phyloP scores from a whole-genome alignment of 2,888 invertebrate species.

The Homarus gammarus region DNA sequence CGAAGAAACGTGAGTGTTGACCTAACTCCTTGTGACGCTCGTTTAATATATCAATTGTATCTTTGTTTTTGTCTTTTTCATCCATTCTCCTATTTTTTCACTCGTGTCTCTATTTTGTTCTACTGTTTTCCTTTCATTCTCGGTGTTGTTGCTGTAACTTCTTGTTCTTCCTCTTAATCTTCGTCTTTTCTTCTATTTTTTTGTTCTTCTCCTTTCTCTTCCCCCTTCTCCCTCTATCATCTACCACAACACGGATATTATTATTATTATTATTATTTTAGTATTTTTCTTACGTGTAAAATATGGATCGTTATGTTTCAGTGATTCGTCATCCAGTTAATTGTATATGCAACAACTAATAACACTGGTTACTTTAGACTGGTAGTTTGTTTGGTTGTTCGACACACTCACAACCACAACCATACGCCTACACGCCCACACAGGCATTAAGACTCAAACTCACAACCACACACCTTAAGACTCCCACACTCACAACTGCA shows the following conservation, averaged over 20 bases:
- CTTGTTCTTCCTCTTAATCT: background rate
- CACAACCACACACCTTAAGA: background rate
- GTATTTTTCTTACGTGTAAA: no score
- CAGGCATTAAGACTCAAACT: background rate
- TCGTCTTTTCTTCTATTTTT: background rate
- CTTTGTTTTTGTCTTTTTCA: background rate
- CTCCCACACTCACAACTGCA: no score
- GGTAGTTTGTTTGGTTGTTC: no score
- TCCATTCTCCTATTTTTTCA: background rate
- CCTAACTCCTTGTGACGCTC: background rate
- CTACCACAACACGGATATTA: no score
- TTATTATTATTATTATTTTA: no score
- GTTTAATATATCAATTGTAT: background rate
- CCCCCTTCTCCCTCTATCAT: background rate
- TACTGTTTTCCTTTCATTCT: background rate
- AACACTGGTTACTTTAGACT: no score
- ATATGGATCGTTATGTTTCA: no score
- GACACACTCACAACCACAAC: slow-evolving; percentile 1
- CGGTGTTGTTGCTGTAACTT: background rate
- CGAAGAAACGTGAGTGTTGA: slow-evolving; percentile 67
- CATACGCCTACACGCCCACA: background rate
- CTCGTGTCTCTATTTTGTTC: no score
- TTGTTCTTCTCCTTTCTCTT: background rate
- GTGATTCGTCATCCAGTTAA: no score
- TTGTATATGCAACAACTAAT: no score